Percentiles rank a stretch among this genome's conserved stretches.
Evolutionary conservation across 2,797 vertebrate genomes (phyloP).

Genomic region (Gouania willdenowi): DNA sequence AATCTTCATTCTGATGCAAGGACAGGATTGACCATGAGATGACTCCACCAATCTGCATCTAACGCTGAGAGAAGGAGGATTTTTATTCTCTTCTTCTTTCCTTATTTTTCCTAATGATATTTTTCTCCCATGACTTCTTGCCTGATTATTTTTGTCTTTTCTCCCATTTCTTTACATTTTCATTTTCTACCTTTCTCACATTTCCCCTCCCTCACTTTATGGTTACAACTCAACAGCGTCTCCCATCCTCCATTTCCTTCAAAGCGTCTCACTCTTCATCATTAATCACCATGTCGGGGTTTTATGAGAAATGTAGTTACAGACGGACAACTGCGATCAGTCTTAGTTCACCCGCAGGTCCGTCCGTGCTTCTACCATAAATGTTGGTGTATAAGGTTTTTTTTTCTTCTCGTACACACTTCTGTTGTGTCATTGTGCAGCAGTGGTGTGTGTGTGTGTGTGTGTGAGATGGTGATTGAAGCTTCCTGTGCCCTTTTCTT

Average conservation of each 20-base stretch:
- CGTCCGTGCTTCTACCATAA: constrained; percentile 23
- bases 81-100: constrained; percentile 27
- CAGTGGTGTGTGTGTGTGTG: background rate
- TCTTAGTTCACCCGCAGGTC: constrained; percentile 58
- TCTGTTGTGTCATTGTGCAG: background rate
- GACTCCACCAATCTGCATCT: constrained; percentile 53
- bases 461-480: constrained; percentile 29
- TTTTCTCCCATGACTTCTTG: constrained; percentile 9
- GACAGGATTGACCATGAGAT: constrained; percentile 44
- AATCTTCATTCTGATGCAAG: constrained; percentile 45
- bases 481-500: constrained; percentile 2
- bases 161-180: background rate
- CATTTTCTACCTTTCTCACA: constrained; percentile 2
- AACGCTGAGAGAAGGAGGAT: constrained; percentile 38
- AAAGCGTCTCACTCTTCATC: constrained; percentile 14
- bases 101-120: constrained; percentile 36
- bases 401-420: background rate
- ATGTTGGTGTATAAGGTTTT: background rate
- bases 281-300: constrained; percentile 50
- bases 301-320: constrained; percentile 58
- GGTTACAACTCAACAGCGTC: background rate
- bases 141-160: constrained; percentile 26
- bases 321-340: constrained; percentile 62
- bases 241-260: background rate
- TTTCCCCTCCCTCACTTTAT: constrained; percentile 1